Conservation (phyloP, 1,140 invertebrate genomes). For the Lucilia sericata region DNA sequence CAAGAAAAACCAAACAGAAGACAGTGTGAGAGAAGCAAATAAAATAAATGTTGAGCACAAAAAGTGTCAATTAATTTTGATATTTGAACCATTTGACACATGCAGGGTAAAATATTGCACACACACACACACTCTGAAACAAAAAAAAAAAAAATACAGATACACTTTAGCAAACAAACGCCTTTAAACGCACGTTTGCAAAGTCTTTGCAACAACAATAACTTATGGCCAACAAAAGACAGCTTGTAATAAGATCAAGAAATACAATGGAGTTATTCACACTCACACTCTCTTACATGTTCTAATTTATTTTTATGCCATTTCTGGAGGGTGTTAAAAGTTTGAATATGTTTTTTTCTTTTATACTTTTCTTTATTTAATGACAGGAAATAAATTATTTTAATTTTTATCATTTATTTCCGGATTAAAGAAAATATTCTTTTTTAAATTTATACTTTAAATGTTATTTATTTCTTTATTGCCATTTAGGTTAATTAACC, state of each 20-base stretch:
- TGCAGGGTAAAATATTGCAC: slow-evolving; percentile 41
- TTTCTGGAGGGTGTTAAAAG: not conserved
- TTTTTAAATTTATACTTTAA: no score
- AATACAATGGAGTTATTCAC: slow-evolving; percentile 9
- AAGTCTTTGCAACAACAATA: not conserved
- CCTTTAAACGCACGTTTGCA: not conserved
- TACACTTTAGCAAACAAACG: not conserved
- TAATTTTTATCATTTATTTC: not conserved
- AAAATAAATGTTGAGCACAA: not conserved
- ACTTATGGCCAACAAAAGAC: not conserved
- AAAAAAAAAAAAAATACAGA: no score
- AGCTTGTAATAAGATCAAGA: slow-evolving; percentile 34
- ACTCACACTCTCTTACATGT: not conserved
- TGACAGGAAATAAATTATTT: slow-evolving; percentile 13
- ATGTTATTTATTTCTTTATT: no score
- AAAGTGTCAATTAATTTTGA: slow-evolving; percentile 44
- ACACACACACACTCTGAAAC: not conserved
- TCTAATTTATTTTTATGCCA: not conserved
- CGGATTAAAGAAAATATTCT: not conserved
- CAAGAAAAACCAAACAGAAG: not conserved
- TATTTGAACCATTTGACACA: slow-evolving; percentile 42
- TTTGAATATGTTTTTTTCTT: no score
- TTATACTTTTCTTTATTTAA: not conserved
- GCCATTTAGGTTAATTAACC: no score
- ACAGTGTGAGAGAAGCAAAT: slow-evolving; percentile 30